Evolutionary conservation across 2,888 invertebrate species (phyloP), one percentile per base, ranked within the genome.

Genomic region (Andrena marginata): DNA sequence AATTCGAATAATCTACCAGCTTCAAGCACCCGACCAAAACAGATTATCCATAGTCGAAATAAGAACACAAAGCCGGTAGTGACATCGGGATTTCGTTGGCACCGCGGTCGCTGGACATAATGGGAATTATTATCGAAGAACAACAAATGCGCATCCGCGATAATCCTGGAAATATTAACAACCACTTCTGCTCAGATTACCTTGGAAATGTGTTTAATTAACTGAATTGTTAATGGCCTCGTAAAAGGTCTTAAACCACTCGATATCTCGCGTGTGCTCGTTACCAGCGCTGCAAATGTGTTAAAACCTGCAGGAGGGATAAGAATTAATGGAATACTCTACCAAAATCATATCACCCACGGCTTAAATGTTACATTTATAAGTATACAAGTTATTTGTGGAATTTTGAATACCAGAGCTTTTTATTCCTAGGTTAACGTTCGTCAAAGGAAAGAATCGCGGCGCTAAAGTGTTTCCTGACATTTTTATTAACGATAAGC

Each of bases 1-100:
- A 62, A 68, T 76, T 63, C 78, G 68, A 76, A 62, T 68, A 78
- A 76, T 76, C 75, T 48, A n/a, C 59, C 49, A 20, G 35, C 67
- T 65, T 51, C 60, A 31, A 35, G 49, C 68, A 62, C 60, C 23
- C 75, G 42, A 31, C 31, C 51, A 26, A 68, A 78, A 76, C 51
- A 67, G 49, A 78, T 76, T 67, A 76, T 60, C 16, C 59, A 13
- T 7, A 54, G 16, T 23, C 23, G 51, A 68, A 68, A 54, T 68
- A 68, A 68, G 62, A 75, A 23, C 56, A 59, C 56, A 26, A 56
- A 56, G 59, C 3, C 35, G 6, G 48, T 10, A 35, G 13, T 10
- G 68, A 20, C 59, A 20, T 35, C 16, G 16, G 59, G 49, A 65
- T 77, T 74, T 42, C 29, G n/a, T 26, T 29, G 23, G 20, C 31